A percentile compares a stretch with the other conserved stretches of the same genome.
Evolutionary conservation across 2,113 vertebrate genomes (phyloP).

Genomic region (Peromyscus maniculatus): DNA sequence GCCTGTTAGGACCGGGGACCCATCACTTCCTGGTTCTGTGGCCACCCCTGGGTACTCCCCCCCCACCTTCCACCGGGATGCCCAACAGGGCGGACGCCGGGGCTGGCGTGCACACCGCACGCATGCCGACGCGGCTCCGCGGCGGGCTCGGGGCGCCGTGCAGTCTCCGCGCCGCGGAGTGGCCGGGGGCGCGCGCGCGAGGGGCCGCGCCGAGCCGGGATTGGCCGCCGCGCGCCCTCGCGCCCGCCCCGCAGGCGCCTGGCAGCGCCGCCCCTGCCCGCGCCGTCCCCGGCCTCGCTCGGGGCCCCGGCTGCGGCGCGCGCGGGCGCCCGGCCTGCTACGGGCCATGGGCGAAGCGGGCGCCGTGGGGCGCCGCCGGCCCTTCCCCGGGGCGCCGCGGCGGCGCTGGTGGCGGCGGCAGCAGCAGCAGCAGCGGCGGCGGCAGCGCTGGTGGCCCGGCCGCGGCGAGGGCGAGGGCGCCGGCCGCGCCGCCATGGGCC

Average conservation of each 20-base stretch:
- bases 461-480: constrained; percentile 56
- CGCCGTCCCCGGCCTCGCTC: constrained; percentile 57
- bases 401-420: constrained; percentile 77
- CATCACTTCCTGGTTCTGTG: not conserved
- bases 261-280: constrained; percentile 63
- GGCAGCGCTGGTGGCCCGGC: constrained; percentile 73
- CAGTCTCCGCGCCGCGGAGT: constrained; percentile 26
- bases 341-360: constrained; percentile 80
- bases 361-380: constrained; percentile 80
- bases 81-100: not conserved
- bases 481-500: constrained; percentile 73
- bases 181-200: constrained; percentile 60
- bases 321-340: constrained; percentile 68
- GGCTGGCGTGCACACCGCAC: not conserved
- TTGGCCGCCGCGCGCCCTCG: constrained; percentile 41
- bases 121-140: not conserved
- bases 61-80: not conserved
- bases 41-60: not conserved
- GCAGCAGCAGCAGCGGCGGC: constrained; percentile 69
- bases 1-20: not conserved
- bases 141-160: not conserved
- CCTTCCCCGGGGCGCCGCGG: constrained; percentile 82
- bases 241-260: not conserved
- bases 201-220: constrained; percentile 74
- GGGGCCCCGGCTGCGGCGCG: constrained; percentile 64